phyloP scores from a whole-genome alignment of 1,140 invertebrate species.

The Venustaconcha ellipsiformis region DNA sequence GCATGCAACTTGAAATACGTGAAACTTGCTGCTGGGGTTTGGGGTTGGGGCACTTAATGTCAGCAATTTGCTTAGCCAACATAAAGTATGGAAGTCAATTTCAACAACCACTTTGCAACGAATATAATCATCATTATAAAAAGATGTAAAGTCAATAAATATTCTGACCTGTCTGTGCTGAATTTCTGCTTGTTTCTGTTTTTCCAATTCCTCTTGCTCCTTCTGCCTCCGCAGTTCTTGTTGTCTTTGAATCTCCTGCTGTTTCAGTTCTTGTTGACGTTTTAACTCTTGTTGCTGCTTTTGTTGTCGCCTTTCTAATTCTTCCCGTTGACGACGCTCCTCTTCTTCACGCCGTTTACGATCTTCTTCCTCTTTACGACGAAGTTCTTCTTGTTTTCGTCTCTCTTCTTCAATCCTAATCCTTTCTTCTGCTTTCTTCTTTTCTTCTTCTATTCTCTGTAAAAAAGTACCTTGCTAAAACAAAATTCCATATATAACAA shows the following conservation, averaged over 20 bases:
- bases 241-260: conserved; percentile 36
- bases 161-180: conserved; percentile 8
- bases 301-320: conserved; percentile 25
- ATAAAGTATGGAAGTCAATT: too few species aligned
- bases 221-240: conserved; percentile 21
- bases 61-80: too few species aligned
- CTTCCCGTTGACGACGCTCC: conserved; percentile 25
- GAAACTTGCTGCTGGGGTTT: too few species aligned
- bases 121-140: too few species aligned
- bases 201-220: conserved; percentile 27
- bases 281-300: conserved; percentile 26
- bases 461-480: background rate
- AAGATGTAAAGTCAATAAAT: too few species aligned
- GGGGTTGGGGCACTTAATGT: too few species aligned
- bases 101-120: too few species aligned
- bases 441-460: conserved; percentile 37
- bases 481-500: background rate
- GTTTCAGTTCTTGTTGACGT: conserved; percentile 33
- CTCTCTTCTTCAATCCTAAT: conserved; percentile 33
- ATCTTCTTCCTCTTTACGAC: conserved; percentile 25
- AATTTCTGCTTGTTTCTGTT: conserved; percentile 19
- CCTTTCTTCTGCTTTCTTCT: conserved; percentile 25
- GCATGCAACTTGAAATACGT: too few species aligned
- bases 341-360: conserved; percentile 27
- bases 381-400: conserved; percentile 27